Percentiles rank a stretch among this genome's conserved stretches.
phyloP scores from a whole-genome alignment of 2,113 vertebrate species.

The Lamprologus speciosus region DNA sequence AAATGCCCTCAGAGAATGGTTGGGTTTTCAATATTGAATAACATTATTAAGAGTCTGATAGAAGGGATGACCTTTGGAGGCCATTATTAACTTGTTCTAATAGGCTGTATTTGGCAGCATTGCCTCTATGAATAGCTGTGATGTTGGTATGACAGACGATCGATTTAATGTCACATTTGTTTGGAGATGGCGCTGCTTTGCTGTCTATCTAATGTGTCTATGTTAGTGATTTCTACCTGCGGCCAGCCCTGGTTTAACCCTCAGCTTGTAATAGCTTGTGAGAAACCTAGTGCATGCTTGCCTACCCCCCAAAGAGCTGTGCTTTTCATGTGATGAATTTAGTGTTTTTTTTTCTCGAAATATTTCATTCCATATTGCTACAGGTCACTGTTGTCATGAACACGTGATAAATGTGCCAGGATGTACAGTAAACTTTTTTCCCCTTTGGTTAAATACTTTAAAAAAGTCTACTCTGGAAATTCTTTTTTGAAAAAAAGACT shows the following conservation, averaged over 20 bases:
- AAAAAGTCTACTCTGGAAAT: background rate
- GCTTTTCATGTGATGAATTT: background rate
- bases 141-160: constrained; percentile 48
- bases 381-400: background rate
- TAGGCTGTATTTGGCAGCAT: constrained; percentile 28
- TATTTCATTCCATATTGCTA: background rate
- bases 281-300: background rate
- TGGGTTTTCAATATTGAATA: background rate
- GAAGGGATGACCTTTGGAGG: constrained; percentile 19
- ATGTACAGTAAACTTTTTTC: background rate
- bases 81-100: constrained; percentile 5
- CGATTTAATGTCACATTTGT: constrained; percentile 50
- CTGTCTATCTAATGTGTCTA: background rate
- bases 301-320: background rate
- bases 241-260: constrained; percentile 37
- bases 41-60: background rate
- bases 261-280: constrained; percentile 38
- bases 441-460: background rate
- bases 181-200: constrained; percentile 48
- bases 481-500: background rate
- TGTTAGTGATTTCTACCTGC: constrained; percentile 7
- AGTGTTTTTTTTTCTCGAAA: rapidly evolving
- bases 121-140: constrained; percentile 34
- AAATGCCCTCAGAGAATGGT: background rate
- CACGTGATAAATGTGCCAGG: background rate